These are phyloP conservation scores for Lateolabrax maculatus DNA, from an alignment of 2,797 vertebrate genomes.

Conservation along the genomic window DNA sequence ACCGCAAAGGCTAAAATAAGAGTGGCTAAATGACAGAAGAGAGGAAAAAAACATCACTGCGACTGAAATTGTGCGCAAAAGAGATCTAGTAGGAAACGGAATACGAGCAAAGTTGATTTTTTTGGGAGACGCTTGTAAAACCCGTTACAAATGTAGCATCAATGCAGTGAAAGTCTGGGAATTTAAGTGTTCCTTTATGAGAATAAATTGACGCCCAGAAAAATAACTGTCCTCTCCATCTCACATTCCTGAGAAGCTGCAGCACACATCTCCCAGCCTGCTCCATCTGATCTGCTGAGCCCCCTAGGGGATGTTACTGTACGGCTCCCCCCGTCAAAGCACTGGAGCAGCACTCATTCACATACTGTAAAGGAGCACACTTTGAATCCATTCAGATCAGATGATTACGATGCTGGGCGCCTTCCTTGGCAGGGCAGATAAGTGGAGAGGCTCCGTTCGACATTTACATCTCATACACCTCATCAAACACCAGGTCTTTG, in stretches of 20 bases:
- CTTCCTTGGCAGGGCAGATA: constrained; percentile 66
- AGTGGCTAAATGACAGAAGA: constrained; percentile 6
- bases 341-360: constrained; percentile 68
- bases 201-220: constrained; percentile 44
- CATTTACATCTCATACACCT: constrained; percentile 76
- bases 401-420: constrained; percentile 69
- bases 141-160: constrained; percentile 38
- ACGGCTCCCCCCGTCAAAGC: constrained; percentile 59
- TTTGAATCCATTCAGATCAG: constrained; percentile 72
- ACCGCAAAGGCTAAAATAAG: constrained; percentile 34
- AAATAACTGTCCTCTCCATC: constrained; percentile 53
- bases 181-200: constrained; percentile 44
- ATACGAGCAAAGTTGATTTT: constrained; percentile 15
- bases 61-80: not conserved
- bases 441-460: constrained; percentile 68
- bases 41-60: not conserved
- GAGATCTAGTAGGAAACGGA: not conserved
- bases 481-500: constrained; percentile 72
- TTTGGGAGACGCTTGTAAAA: not conserved
- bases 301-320: constrained; percentile 59
- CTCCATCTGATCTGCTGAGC: constrained; percentile 66
- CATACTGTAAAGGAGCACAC: constrained; percentile 61
- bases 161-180: constrained; percentile 23
- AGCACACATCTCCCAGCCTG: constrained; percentile 47
- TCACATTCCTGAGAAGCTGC: constrained; percentile 56